Evolutionary conservation across 1,140 invertebrate species (phyloP), one percentile per base, ranked within the genome.

Genomic region (Phenacoccus solenopsis): DNA sequence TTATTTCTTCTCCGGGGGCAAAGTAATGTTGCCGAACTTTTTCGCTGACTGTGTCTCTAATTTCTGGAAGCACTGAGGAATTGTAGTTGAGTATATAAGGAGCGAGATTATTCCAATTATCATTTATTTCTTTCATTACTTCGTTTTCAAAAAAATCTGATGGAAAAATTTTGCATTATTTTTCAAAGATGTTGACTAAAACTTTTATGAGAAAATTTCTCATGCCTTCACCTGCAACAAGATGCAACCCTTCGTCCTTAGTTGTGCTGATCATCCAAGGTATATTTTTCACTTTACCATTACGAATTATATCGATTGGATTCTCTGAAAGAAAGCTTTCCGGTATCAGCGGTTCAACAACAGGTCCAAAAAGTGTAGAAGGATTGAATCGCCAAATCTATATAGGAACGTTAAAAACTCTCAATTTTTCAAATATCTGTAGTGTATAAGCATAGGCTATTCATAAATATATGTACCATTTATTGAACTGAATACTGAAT

Each of bases 301-400:
- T 57, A 12, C 67, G 20, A 0, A 71, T 1, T 0, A 85, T 81
- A 64, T 83, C 79, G 72, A 80, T 80, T 0, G 86, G 85, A 56
- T 82, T 78, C 70, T 82, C 75, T 2, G 79, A 79, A 0, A 88
- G 77, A 77, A 88, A 88, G 1, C 83, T 80, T 10, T 80, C 73
- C 1, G 81, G 74, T 0, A 77, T 75, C 1, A 73, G 67, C 27
- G 79, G 78, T 74, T 87, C 86, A 0, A 81, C 76, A 0, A 84
- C 82, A 25, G 85, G 84, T 0, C 82, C 85, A 76, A 86, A 87
- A 0, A 84, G 84, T 3, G 83, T 81, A 73, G 83, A 85, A n/a
- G 84, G 85, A 74, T 84, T 83, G 68, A 80, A 84, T 12, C 79
- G 74, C 76, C 82, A 83, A 22, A 77, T 72, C 82, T 84, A 49